These are phyloP conservation scores for Lagopus leucura DNA, from an alignment of 2,113 vertebrate genomes.

Conservation along the genomic window DNA sequence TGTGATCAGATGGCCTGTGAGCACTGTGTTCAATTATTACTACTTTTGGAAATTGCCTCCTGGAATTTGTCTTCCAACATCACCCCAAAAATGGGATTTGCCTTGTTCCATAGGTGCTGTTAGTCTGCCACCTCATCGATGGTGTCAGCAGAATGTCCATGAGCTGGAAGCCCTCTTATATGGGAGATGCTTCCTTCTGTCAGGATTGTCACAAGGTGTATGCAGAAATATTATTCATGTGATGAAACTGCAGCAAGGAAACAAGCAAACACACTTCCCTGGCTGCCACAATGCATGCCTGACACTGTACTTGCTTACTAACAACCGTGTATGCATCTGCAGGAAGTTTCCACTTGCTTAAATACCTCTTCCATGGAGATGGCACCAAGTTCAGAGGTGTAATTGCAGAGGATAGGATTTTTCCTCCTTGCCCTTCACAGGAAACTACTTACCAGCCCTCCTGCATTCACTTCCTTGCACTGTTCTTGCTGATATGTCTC, in stretches of 20 bases:
- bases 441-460: not conserved
- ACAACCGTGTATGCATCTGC: not conserved
- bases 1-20: not conserved
- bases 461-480: not conserved
- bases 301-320: not conserved
- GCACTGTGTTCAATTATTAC: not conserved
- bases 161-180: not conserved
- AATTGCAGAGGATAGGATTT: not conserved
- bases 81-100: fast-evolving
- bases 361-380: not conserved
- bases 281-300: not conserved
- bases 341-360: not conserved
- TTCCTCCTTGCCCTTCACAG: not conserved
- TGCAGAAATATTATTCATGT: not conserved
- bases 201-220: not conserved
- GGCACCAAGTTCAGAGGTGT: not conserved
- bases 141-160: not conserved
- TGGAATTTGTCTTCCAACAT: not conserved
- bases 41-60: not conserved
- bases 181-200: not conserved
- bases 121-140: not conserved
- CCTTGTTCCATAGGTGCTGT: not conserved
- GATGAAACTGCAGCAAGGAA: not conserved
- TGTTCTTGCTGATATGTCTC: fast-evolving
- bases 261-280: not conserved